phyloP scores from a whole-genome alignment of 2,888 invertebrate species.

The Oligia latruncula region DNA sequence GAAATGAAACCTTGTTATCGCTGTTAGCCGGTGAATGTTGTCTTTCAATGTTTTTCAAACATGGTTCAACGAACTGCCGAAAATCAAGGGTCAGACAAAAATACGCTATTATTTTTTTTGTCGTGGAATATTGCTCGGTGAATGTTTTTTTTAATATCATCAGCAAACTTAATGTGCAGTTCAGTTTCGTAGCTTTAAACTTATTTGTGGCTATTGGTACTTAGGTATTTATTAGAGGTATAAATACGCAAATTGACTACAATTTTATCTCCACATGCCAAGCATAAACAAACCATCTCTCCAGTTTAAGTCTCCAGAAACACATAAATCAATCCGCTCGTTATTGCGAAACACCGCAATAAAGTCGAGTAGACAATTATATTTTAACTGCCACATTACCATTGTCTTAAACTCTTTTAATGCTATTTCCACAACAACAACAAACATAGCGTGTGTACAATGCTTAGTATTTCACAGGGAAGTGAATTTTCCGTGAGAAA shows the following conservation, averaged over 20 bases:
- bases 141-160: background rate
- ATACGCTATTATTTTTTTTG: background rate
- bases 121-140: background rate
- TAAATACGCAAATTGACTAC: background rate
- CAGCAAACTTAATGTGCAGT: background rate
- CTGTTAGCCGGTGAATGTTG: conserved; percentile 18
- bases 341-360: conserved; percentile 29
- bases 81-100: conserved; percentile 10
- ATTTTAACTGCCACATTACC: conserved; percentile 38
- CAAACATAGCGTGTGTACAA: conserved; percentile 52
- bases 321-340: conserved; percentile 30
- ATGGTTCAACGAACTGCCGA: background rate
- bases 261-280: background rate
- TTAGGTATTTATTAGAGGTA: background rate
- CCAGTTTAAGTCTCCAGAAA: conserved; percentile 7
- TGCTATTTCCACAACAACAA: conserved; percentile 35
- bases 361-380: conserved; percentile 23
- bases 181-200: background rate
- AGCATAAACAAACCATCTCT: background rate
- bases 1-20: conserved; percentile 19
- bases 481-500: conserved; percentile 64
- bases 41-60: conserved; percentile 18
- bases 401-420: conserved; percentile 44
- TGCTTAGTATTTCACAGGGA: conserved; percentile 61
- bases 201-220: background rate